Conservation (phyloP, 2,113 vertebrate genomes). For the Corythaixoides concolor region DNA sequence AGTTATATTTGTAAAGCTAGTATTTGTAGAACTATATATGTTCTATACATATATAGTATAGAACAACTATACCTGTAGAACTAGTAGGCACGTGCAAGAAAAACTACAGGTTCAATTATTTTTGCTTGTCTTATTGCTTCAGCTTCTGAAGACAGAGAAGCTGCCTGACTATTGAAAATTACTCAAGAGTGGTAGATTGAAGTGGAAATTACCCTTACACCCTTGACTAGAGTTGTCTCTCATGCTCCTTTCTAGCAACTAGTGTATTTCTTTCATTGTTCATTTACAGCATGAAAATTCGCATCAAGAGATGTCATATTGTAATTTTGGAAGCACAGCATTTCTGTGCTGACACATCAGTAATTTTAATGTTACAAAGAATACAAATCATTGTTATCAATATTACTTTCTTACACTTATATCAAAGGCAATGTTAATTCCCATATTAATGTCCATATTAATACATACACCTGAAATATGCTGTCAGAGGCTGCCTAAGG, state of each 20-base stretch:
- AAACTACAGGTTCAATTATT: not conserved
- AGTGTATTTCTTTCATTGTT: not conserved
- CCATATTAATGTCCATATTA: not conserved
- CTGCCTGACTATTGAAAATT: not conserved
- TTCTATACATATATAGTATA: not conserved
- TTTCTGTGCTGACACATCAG: not conserved
- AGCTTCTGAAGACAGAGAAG: not conserved
- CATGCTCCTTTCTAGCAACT: not conserved
- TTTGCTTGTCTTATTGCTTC: not conserved
- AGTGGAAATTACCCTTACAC: constrained; percentile 13
- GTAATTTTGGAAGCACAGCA: not conserved
- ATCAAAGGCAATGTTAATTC: not conserved
- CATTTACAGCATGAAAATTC: not conserved
- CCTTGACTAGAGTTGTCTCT: not conserved
- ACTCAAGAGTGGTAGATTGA: not conserved
- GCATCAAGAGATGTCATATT: not conserved
- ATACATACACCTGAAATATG: not conserved
- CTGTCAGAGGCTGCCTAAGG: not conserved
- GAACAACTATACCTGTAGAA: not conserved
- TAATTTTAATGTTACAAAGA: not conserved
- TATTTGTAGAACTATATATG: not conserved
- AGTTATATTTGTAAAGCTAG: not conserved
- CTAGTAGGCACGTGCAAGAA: not conserved
- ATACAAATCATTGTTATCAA: not conserved
- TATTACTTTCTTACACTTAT: not conserved